A percentile compares a stretch with the other conserved stretches of the same genome.
Evolutionary conservation across 2,888 invertebrate species (phyloP).

Genomic region (Cerastis rubricosa): DNA sequence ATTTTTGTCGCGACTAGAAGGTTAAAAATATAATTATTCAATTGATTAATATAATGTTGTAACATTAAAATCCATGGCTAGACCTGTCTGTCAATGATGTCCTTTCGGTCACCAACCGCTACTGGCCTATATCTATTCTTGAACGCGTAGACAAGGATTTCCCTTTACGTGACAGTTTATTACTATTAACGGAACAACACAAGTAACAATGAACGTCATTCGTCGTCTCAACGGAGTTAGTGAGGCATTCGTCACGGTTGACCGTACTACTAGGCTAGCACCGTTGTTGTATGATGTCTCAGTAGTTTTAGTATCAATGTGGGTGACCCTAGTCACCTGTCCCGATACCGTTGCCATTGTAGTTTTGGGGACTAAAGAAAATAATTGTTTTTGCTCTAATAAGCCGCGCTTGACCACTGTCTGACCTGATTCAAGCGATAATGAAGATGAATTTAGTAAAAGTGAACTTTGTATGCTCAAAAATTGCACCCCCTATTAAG

Average conservation of each 20-base stretch:
- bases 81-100: background rate
- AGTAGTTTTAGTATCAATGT: background rate
- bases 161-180: conserved; percentile 29
- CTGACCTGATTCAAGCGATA: background rate
- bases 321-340: conserved; percentile 5
- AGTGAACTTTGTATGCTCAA: background rate
- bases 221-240: too few species aligned
- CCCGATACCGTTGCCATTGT: conserved; percentile 14
- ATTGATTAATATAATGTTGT: background rate
- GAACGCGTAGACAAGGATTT: conserved; percentile 35
- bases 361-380: background rate
- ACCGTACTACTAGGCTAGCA: too few species aligned
- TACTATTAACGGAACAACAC: conserved; percentile 25
- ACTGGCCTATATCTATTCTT: conserved; percentile 5
- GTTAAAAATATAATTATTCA: background rate
- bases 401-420: too few species aligned
- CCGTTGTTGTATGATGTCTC: background rate
- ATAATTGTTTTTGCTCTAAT: background rate
- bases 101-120: conserved; percentile 13
- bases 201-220: conserved; percentile 33
- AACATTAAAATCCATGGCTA: background rate
- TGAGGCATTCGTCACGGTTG: too few species aligned
- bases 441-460: background rate
- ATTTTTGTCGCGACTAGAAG: background rate
- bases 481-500: background rate